These are phyloP conservation scores for Trachythela sp. DNA, from an alignment of 64 coral and sea anemone species.

Conservation along the genomic window DNA sequence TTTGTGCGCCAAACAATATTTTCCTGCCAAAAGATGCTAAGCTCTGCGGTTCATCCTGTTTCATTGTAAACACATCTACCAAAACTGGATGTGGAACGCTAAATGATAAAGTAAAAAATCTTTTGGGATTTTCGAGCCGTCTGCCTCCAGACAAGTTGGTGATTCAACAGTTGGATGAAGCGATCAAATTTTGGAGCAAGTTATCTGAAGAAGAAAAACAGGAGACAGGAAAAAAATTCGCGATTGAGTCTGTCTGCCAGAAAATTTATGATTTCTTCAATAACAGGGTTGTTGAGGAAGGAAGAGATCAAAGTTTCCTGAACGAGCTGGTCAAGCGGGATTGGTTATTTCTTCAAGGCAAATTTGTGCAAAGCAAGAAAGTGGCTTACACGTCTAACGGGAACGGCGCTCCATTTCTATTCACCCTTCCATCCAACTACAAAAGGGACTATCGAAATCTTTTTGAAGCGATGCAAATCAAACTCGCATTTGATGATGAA, in stretches of 20 bases:
- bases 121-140: slow-evolving; percentile 46
- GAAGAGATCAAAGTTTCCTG: slow-evolving; percentile 36
- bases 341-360: slow-evolving; percentile 79
- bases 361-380: slow-evolving; percentile 61
- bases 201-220: slow-evolving; percentile 21
- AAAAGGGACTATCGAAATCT: slow-evolving; percentile 60
- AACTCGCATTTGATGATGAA: not conserved
- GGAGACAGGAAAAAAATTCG: slow-evolving; percentile 23
- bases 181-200: not conserved
- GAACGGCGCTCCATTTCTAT: slow-evolving; percentile 26
- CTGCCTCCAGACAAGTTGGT: slow-evolving; percentile 41
- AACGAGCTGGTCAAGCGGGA: slow-evolving; percentile 56
- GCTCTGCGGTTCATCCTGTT: slow-evolving; percentile 35
- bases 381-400: slow-evolving; percentile 68
- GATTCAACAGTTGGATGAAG: slow-evolving; percentile 45
- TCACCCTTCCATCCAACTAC: slow-evolving; percentile 61
- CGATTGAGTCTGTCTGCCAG: slow-evolving; percentile 24
- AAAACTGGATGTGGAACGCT: slow-evolving; percentile 56
- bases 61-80: slow-evolving; percentile 59
- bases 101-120: slow-evolving; percentile 18
- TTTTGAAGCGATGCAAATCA: slow-evolving; percentile 68
- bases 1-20: slow-evolving; percentile 54
- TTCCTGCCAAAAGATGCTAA: slow-evolving; percentile 36
- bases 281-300: not conserved
- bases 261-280: slow-evolving; percentile 67